Conservation (phyloP, 1,140 invertebrate species). For the Meloidogyne exigua region DNA sequence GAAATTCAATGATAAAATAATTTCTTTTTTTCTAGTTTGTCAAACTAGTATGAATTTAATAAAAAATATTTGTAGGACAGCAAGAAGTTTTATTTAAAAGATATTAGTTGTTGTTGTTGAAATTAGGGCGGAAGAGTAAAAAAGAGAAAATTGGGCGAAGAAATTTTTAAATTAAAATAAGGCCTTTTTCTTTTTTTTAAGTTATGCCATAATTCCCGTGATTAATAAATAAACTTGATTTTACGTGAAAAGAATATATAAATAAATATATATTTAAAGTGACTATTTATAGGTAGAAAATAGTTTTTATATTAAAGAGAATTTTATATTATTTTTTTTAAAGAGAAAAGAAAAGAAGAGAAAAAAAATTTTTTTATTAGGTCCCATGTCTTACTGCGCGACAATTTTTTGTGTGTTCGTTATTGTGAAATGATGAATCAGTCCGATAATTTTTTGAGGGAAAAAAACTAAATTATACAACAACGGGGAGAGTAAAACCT, state of each 20-base stretch:
- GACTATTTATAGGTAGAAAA: not conserved
- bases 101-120: not conserved
- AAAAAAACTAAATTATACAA: no score
- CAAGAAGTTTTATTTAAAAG: no score
- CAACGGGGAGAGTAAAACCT: not conserved
- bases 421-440: conserved; percentile 3
- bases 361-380: not conserved
- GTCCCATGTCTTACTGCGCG: not conserved
- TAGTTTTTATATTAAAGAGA: no score
- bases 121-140: not conserved
- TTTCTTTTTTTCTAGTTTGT: not conserved
- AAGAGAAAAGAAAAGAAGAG: no score
- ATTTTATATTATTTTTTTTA: no score
- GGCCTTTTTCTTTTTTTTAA: not conserved
- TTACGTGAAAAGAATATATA: not conserved
- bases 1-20: not conserved
- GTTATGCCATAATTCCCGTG: not conserved
- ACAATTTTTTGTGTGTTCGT: not conserved
- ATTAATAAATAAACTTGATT: conserved; percentile 5
- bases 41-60: not conserved
- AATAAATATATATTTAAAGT: no score
- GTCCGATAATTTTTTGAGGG: not conserved
- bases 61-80: not conserved
- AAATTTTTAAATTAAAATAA: not conserved
- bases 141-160: not conserved